Conservation (phyloP, 2,888 invertebrate species). For the Isotomurus palustris region DNA sequence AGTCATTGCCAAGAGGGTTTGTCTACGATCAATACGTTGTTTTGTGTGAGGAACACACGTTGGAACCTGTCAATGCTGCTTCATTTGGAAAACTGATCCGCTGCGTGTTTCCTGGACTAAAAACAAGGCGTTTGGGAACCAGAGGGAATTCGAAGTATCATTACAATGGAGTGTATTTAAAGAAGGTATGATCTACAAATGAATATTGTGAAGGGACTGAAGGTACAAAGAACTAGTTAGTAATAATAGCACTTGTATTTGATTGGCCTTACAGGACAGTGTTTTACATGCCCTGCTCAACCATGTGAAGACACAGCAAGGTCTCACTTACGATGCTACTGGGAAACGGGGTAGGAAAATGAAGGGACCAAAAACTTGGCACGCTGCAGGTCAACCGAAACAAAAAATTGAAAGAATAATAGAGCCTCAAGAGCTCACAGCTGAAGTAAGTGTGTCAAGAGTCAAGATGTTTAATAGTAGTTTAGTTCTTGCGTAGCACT, state of each 20-base stretch:
- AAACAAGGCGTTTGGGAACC: slow-evolving; percentile 91
- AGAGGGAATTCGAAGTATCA: slow-evolving; percentile 98
- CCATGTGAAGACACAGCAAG: slow-evolving; percentile 16
- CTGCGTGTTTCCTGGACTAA: slow-evolving; percentile 91
- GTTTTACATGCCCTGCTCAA: too few species aligned
- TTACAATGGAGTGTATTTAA: slow-evolving; percentile 97
- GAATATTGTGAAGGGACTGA: slow-evolving; percentile 55
- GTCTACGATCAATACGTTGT: slow-evolving; percentile 91
- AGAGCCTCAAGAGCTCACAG: too few species aligned
- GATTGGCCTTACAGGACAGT: too few species aligned
- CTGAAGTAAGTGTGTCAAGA: too few species aligned
- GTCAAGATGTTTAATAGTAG: too few species aligned
- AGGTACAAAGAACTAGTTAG: too few species aligned
- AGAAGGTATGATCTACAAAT: slow-evolving; percentile 76
- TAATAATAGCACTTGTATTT: too few species aligned
- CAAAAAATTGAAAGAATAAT: too few species aligned
- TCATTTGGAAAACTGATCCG: slow-evolving; percentile 98
- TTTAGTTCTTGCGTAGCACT: too few species aligned
- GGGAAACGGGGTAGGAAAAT: not conserved
- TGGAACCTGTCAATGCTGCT: slow-evolving; percentile 98
- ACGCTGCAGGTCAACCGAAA: slow-evolving; percentile 20
- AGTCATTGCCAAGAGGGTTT: not conserved
- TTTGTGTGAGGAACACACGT: slow-evolving; percentile 85
- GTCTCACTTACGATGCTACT: not conserved
- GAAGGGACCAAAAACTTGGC: slow-evolving; percentile 1